A percentile compares a stretch with the other conserved stretches of the same genome.
phyloP scores from a whole-genome alignment of 1,140 invertebrate genomes.

The Goniozus legneri region DNA sequence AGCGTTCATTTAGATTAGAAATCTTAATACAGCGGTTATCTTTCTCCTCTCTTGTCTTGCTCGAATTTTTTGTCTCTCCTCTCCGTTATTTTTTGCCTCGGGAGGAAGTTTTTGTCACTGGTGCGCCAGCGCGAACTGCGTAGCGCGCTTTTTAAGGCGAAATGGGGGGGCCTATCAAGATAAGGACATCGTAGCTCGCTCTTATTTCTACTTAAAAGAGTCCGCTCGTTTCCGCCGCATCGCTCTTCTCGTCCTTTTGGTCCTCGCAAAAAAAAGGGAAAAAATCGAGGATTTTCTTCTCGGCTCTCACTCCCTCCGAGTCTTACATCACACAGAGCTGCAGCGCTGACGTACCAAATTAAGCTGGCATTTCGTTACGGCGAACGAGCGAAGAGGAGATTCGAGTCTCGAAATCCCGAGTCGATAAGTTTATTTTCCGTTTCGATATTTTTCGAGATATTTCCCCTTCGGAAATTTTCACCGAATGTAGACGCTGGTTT shows the following conservation, averaged over 20 bases:
- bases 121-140: not conserved
- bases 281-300: no score
- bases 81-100: not conserved
- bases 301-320: no score
- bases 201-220: conserved; percentile 5
- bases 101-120: not conserved
- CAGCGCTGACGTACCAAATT: no score
- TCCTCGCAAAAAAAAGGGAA: not conserved
- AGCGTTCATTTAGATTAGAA: conserved; percentile 34
- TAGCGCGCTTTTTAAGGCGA: not conserved
- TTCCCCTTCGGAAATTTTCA: no score
- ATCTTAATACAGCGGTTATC: conserved; percentile 30
- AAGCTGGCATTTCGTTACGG: no score
- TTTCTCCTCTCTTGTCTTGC: not conserved
- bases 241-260: not conserved
- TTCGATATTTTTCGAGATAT: no score
- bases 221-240: not conserved
- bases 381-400: no score
- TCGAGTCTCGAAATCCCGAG: no score
- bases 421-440: no score
- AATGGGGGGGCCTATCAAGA: not conserved
- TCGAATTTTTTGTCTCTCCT: not conserved
- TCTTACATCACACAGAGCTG: no score
- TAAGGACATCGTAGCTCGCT: not conserved
- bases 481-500: no score